Conservation (phyloP, 1,140 invertebrate genomes). For the Harlomillsia oculata region DNA sequence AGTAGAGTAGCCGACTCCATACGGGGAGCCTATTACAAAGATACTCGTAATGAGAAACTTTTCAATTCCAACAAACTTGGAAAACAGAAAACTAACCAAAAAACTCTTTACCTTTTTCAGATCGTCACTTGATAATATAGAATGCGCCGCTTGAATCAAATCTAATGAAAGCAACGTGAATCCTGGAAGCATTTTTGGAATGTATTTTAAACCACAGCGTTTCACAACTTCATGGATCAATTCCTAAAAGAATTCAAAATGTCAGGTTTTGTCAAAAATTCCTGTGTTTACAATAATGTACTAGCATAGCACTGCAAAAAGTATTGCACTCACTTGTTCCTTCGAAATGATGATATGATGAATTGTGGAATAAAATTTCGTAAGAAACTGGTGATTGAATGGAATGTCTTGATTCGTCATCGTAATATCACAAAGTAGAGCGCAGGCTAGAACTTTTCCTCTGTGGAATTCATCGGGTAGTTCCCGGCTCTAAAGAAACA, state of each 20-base stretch:
- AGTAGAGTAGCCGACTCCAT: constrained; percentile 80
- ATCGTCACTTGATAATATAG: constrained; percentile 71
- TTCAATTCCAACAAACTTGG: background rate
- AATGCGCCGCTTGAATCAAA: constrained; percentile 79
- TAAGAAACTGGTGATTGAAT: constrained; percentile 58
- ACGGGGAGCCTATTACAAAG: constrained; percentile 7
- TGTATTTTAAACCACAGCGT: constrained; percentile 67
- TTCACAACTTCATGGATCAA: constrained; percentile 56
- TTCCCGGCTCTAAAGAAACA: constrained; percentile 50
- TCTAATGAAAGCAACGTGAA: constrained; percentile 77
- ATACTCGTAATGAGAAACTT: background rate
- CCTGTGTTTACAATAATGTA: no score
- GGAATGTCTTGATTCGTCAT: constrained; percentile 51
- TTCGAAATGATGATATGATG: constrained; percentile 48
- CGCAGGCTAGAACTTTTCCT: constrained; percentile 68
- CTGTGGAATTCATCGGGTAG: constrained; percentile 55
- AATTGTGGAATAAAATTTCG: constrained; percentile 77
- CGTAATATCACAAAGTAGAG: constrained; percentile 64
- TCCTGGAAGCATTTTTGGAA: constrained; percentile 78
- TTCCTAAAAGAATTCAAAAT: constrained; percentile 42
- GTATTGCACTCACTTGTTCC: constrained; percentile 16
- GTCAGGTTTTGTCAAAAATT: background rate
- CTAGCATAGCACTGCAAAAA: background rate
- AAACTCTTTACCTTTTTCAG: constrained; percentile 52
- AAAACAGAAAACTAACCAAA: constrained; percentile 1